Base-by-base conservation (phyloP, 2,888 invertebrate genomes). In the Branchellion lobata region DNA sequence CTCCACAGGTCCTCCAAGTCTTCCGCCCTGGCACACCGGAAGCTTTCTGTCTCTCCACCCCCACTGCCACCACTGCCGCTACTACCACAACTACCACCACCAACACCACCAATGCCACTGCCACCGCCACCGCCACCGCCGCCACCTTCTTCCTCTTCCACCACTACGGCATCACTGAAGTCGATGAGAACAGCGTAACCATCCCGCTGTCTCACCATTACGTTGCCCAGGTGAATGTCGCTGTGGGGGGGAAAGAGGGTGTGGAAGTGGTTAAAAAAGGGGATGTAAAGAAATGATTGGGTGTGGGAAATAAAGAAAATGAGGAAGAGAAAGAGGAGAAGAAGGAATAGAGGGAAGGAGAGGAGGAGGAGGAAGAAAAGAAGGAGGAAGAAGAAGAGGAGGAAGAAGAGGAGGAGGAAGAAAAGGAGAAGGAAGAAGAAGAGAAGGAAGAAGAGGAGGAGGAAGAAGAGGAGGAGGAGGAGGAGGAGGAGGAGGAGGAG, bases 361-460 rank as follows among this genome's bases (percentile, higher is more conserved):
- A n/a, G 29, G 1, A 34, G 5, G 5, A 36, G 65, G 33, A 68
- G 77, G 65, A 29, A 76, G 76, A 61, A 21, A 31, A 34, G n/a
- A n/a, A n/a, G n/a, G n/a, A n/a, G n/a, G n/a, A n/a, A n/a, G n/a
- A n/a, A n/a, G n/a, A n/a, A 77, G 53, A 65, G 77, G 33, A 24
- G 27, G 27, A n/a, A n/a, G 27, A 1, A 57, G 57, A 27, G 31
- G 34, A n/a, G 24, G 65, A 65, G n/a, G 36, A 36, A 1, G 21
- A 73, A 27, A 68, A 27, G 14, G 11, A 68, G 18, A 14, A 21
- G 14, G 18, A 68, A 18, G 14, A 14, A 24, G 14, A 21, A 68
- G 34, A 74, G 29, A 74, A 29, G 40, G n/a, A 74, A 24, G 0
- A 24, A 47, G 33, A 1, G n/a, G 34, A 40, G 65, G 0, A 77